Evolutionary conservation across 1,140 invertebrate genomes (phyloP).

Genomic region (Habropoda laboriosa): DNA sequence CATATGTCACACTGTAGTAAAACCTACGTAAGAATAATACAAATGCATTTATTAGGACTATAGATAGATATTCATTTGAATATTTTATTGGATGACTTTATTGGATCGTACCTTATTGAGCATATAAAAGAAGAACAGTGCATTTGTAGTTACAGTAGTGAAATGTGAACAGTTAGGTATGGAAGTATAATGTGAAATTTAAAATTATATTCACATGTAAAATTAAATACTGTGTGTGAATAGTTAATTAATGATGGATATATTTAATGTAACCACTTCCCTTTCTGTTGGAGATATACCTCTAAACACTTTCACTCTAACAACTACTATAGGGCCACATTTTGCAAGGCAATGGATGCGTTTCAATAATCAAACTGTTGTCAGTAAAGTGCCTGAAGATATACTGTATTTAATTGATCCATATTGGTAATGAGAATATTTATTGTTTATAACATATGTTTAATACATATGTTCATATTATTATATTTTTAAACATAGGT

Average conservation of each 20-base stretch:
- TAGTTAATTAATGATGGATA: not conserved
- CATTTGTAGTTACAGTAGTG: slow-evolving; percentile 1
- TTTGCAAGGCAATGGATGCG: slow-evolving; percentile 46
- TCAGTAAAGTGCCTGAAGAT: slow-evolving; percentile 87
- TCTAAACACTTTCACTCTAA: not conserved
- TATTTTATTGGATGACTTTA: slow-evolving; percentile 76
- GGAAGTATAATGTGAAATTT: not conserved
- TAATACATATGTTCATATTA: not conserved
- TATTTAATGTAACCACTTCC: not conserved
- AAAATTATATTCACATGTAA: slow-evolving; percentile 6
- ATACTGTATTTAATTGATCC: slow-evolving; percentile 88
- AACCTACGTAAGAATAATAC: not conserved
- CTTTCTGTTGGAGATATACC: not conserved
- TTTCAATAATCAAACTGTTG: slow-evolving; percentile 85
- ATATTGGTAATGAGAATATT: slow-evolving; percentile 83
- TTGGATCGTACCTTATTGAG: slow-evolving; percentile 49
- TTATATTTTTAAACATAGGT: slow-evolving; percentile 40
- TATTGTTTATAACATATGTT: not conserved
- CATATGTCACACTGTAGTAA: not conserved
- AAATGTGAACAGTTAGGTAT: not conserved
- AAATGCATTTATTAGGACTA: slow-evolving; percentile 31
- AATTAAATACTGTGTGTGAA: slow-evolving; percentile 4
- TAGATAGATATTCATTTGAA: slow-evolving; percentile 65
- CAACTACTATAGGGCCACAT: slow-evolving; percentile 19
- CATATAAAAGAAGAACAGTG: slow-evolving; percentile 46